These are phyloP conservation scores for Stichopus horrens DNA, from an alignment of 53 echinoderm and acorn worm species.

Conservation along the genomic window DNA sequence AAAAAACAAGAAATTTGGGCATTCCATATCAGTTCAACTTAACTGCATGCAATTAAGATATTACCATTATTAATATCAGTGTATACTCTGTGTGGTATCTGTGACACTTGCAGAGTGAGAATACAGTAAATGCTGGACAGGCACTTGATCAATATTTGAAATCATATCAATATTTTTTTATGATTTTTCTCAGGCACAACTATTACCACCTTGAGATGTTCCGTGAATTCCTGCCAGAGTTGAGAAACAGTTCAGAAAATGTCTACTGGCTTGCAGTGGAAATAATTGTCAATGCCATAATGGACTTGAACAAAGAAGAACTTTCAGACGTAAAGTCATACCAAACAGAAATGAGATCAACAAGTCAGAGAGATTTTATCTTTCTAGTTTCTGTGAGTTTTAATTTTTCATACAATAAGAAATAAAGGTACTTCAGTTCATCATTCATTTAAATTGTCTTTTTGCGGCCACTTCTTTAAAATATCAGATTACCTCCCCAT, in stretches of 20 bases:
- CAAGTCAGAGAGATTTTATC: constrained; percentile 19
- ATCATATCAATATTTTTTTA: background rate
- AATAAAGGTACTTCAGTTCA: too few relatives aligned
- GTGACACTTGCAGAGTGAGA: too few relatives aligned
- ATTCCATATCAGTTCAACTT: too few relatives aligned
- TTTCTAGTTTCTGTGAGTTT: constrained; percentile 12
- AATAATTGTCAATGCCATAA: background rate
- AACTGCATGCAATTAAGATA: too few relatives aligned
- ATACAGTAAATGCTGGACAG: too few relatives aligned
- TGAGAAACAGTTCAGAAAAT: background rate
- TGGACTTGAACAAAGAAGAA: constrained; percentile 1
- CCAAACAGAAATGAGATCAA: background rate
- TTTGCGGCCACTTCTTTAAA: too few relatives aligned
- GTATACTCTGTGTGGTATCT: too few relatives aligned
- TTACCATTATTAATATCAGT: too few relatives aligned
- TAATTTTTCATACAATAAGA: background rate
- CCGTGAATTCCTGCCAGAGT: constrained; percentile 1
- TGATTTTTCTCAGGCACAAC: background rate
- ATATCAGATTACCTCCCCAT: too few relatives aligned
- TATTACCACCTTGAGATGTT: constrained; percentile 3
- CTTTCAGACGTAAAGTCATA: background rate
- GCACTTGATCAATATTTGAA: too few relatives aligned
- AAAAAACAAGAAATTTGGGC: too few relatives aligned
- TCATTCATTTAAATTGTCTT: too few relatives aligned
- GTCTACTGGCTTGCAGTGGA: background rate